A percentile compares a stretch with the other conserved stretches of the same genome.
Conservation (phyloP, 2,113 vertebrate species). For the Isichthys henryi region DNA sequence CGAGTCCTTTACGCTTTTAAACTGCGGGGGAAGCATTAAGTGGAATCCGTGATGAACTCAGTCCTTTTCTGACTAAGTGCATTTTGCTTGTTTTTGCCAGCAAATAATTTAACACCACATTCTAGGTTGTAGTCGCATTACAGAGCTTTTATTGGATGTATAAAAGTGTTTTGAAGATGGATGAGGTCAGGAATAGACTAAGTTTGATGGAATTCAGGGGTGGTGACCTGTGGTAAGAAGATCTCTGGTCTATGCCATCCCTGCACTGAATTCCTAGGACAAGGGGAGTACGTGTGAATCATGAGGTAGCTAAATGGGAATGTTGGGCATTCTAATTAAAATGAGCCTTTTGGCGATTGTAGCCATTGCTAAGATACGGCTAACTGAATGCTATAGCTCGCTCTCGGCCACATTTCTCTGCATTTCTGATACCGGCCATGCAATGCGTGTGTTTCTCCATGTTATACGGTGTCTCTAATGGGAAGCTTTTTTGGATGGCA, state of each 20-base stretch:
- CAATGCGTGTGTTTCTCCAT: not conserved
- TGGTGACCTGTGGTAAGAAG: not conserved
- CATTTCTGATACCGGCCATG: not conserved
- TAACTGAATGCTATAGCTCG: not conserved
- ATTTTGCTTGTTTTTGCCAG: slow-evolving; percentile 13
- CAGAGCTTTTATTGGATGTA: slow-evolving; percentile 5
- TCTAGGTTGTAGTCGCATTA: not conserved
- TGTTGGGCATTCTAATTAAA: not conserved
- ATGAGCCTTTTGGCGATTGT: not conserved
- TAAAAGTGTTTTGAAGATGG: slow-evolving; percentile 3
- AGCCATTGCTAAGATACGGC: not conserved
- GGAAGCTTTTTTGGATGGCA: not conserved
- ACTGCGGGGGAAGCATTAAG: slow-evolving; percentile 6
- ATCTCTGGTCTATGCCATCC: not conserved
- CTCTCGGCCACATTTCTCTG: not conserved
- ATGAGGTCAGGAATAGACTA: slow-evolving; percentile 13
- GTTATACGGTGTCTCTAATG: not conserved
- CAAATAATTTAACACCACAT: not conserved
- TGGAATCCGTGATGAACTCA: slow-evolving; percentile 19
- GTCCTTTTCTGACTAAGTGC: not conserved
- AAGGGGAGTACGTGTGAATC: not conserved
- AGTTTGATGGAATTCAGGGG: not conserved
- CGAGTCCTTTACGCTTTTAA: not conserved
- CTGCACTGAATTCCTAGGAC: not conserved
- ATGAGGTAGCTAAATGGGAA: not conserved